These are phyloP conservation scores for Scaptomyza caliginosa DNA, from an alignment of 2,888 invertebrate species.

Conservation along the genomic window DNA sequence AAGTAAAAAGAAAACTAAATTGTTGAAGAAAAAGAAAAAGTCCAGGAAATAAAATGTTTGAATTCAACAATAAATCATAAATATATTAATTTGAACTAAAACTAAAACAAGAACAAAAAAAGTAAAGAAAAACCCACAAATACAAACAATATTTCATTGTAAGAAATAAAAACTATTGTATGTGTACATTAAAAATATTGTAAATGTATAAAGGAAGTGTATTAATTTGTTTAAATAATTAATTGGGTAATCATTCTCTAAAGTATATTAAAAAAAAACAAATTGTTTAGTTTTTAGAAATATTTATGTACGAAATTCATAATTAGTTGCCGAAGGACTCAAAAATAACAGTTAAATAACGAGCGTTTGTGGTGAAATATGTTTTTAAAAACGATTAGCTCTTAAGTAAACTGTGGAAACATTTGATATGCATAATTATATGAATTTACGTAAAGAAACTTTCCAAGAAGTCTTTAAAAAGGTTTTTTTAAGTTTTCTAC, in stretches of 20 bases:
- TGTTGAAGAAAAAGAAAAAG: slow-evolving; percentile 79
- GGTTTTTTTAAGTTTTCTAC: neutral
- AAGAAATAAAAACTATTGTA: slow-evolving; percentile 17
- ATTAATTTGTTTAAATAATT: neutral
- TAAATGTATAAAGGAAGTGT: slow-evolving; percentile 16
- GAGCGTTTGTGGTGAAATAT: neutral
- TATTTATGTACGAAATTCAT: too few relatives aligned
- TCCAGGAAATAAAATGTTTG: slow-evolving; percentile 67
- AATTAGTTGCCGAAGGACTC: too few relatives aligned
- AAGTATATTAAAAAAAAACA: neutral
- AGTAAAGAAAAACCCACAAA: neutral
- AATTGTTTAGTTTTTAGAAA: neutral
- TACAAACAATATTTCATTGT: slow-evolving; percentile 21
- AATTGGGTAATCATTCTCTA: neutral
- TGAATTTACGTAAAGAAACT: neutral
- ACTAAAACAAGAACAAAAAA: too few relatives aligned
- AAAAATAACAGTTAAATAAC: neutral
- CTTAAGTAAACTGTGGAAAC: neutral
- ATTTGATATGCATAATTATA: neutral
- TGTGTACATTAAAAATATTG: slow-evolving; percentile 32
- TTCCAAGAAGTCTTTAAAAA: neutral
- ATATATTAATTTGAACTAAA: slow-evolving; percentile 4
- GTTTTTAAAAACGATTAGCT: neutral
- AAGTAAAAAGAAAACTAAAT: slow-evolving; percentile 66
- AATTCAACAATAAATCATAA: slow-evolving; percentile 4